Conservation (phyloP, 2,113 vertebrate species). For the Barnardius zonarius region DNA sequence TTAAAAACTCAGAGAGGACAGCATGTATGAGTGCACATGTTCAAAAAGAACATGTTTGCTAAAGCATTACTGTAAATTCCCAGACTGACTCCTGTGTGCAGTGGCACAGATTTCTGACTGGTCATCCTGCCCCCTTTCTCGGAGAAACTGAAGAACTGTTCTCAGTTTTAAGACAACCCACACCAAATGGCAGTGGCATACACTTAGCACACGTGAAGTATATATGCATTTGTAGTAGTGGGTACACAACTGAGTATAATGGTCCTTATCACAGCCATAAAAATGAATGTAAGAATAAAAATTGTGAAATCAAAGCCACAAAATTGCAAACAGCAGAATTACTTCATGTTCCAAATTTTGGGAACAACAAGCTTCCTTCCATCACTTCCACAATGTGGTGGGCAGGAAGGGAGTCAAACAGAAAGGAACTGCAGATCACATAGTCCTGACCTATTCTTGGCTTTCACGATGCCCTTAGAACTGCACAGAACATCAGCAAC, state of each 20-base stretch:
- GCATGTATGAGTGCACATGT: accelerated
- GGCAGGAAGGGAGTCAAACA: background rate
- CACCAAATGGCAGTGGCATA: background rate
- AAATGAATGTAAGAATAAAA: background rate
- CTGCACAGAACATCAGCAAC: background rate
- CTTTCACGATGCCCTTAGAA: background rate
- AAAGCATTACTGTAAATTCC: background rate
- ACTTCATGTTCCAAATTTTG: background rate
- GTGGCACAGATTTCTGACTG: background rate
- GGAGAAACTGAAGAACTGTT: background rate
- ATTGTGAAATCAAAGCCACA: background rate
- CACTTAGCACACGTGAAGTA: background rate
- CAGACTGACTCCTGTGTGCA: background rate
- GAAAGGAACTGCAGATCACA: background rate
- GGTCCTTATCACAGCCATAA: background rate
- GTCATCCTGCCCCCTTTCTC: background rate
- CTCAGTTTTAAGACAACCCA: background rate
- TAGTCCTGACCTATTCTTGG: background rate
- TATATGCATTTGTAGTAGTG: background rate
- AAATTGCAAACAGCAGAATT: background rate
- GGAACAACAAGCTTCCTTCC: background rate
- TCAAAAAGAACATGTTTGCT: background rate
- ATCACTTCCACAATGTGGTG: background rate
- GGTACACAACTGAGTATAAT: background rate
- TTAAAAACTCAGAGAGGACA: background rate